Conservation (phyloP, 2,113 vertebrate genomes). For the Oncorhynchus nerka region DNA sequence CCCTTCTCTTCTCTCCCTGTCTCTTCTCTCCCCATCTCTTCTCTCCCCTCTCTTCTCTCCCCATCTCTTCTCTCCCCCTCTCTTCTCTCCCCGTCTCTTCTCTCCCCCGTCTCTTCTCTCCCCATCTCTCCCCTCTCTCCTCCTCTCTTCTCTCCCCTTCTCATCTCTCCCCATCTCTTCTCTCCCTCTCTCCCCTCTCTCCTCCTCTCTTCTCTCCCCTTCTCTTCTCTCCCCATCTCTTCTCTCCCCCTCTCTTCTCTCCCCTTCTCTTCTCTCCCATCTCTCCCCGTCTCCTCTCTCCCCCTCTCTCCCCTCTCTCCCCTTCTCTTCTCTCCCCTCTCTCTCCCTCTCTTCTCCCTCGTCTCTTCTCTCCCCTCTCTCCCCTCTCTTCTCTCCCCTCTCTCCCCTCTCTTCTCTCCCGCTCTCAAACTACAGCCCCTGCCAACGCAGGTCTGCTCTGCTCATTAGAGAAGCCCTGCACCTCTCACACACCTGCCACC, state of each 20-base stretch:
- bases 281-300: too few species aligned
- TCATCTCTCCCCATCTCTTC: neutral
- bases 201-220: too few species aligned
- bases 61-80: neutral
- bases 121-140: too few species aligned
- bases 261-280: too few species aligned
- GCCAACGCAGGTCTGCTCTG: constrained; percentile 11
- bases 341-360: neutral
- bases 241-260: neutral
- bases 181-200: too few species aligned
- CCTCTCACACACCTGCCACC: constrained; percentile 49
- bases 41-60: too few species aligned
- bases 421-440: constrained; percentile 1
- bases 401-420: neutral
- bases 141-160: too few species aligned
- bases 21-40: too few species aligned
- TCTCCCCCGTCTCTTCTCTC: neutral
- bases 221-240: neutral
- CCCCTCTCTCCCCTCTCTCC: too few species aligned
- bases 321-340: too few species aligned
- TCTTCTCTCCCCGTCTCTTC: too few species aligned
- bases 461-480: constrained; percentile 53
- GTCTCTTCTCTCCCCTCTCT: too few species aligned
- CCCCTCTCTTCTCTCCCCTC: neutral
- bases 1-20: neutral